A percentile compares a stretch with the other conserved stretches of the same genome.
phyloP scores from a whole-genome alignment of 2,113 vertebrate species.

The Otolemur garnettii region DNA sequence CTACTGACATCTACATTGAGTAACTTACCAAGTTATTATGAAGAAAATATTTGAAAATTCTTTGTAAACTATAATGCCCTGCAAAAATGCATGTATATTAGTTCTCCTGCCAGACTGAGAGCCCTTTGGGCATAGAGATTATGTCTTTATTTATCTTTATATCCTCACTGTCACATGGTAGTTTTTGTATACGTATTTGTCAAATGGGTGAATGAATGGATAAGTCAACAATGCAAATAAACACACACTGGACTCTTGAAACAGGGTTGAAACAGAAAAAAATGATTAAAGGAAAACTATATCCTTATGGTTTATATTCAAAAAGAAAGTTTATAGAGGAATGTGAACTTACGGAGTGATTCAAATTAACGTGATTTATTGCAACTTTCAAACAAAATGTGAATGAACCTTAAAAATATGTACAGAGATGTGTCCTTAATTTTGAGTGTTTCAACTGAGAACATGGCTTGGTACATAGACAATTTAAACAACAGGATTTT shows the following conservation, averaged over 20 bases:
- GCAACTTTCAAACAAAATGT: constrained; percentile 73
- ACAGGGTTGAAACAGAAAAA: background rate
- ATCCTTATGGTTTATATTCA: constrained; percentile 49
- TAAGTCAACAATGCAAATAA: constrained; percentile 45
- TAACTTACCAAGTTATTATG: background rate
- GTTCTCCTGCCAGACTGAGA: background rate
- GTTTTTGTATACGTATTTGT: background rate
- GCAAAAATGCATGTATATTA: background rate
- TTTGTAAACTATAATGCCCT: background rate
- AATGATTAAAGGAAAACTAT: constrained; percentile 64
- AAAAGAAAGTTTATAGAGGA: constrained; percentile 45
- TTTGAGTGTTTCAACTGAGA: constrained; percentile 81
- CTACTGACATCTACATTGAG: background rate
- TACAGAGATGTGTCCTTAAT: constrained; percentile 75
- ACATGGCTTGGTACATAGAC: constrained; percentile 83
- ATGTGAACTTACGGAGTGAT: constrained; percentile 51
- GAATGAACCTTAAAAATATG: constrained; percentile 78
- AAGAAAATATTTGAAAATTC: background rate
- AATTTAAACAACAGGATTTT: constrained; percentile 87
- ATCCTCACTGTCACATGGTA: background rate
- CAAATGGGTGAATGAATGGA: constrained; percentile 37
- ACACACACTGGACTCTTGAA: constrained; percentile 38
- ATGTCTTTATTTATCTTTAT: constrained; percentile 24
- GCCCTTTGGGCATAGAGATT: background rate
- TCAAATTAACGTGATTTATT: constrained; percentile 79